These are phyloP conservation scores for Leptoteleia sp. DNA, from an alignment of 1,140 invertebrate genomes.

Conservation along the genomic window DNA sequence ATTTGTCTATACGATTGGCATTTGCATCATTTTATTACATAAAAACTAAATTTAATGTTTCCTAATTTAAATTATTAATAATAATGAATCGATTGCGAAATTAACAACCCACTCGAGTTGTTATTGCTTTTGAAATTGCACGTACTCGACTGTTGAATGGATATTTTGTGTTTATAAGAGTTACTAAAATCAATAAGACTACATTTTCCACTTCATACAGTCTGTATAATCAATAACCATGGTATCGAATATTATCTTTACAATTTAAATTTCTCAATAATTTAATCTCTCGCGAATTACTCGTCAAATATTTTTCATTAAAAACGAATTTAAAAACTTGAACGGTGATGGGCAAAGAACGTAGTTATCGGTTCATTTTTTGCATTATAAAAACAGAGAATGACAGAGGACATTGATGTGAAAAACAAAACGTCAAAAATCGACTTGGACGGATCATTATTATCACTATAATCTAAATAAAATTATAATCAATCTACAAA, in stretches of 20 bases:
- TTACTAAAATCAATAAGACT: constrained; percentile 12
- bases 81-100: too few species aligned
- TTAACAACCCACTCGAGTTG: too few species aligned
- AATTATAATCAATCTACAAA: not conserved
- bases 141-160: too few species aligned
- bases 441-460: constrained; percentile 5
- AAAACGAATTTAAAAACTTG: constrained; percentile 23
- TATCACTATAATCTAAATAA: constrained; percentile 21
- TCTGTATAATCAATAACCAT: constrained; percentile 22
- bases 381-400: constrained; percentile 8
- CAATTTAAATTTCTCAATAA: constrained; percentile 24
- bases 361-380: constrained; percentile 23
- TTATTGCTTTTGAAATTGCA: too few species aligned
- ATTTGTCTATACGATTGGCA: too few species aligned
- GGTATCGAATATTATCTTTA: constrained; percentile 29
- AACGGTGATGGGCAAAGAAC: constrained; percentile 9
- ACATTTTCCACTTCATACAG: constrained; percentile 1
- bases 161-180: constrained; percentile 7
- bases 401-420: constrained; percentile 10
- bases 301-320: constrained; percentile 31
- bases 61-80: too few species aligned
- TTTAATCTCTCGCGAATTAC: constrained; percentile 20
- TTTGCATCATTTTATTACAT: too few species aligned
- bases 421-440: constrained; percentile 22
- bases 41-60: too few species aligned